phyloP scores from a whole-genome alignment of 2,113 vertebrate genomes.

The Pelodiscus sinensis region DNA sequence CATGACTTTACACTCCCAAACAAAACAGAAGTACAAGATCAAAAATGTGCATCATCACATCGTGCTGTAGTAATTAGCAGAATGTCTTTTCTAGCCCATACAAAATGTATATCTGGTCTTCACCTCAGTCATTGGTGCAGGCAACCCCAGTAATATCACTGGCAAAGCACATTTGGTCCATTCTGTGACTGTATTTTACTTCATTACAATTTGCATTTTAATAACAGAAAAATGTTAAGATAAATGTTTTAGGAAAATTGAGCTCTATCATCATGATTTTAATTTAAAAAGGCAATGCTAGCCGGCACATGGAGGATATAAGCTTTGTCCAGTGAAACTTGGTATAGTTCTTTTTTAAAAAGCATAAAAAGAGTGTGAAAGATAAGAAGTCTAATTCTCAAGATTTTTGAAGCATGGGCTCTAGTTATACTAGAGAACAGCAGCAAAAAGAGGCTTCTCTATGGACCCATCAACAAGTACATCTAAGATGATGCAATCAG shows the following conservation, averaged over 20 bases:
- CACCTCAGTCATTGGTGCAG: background rate
- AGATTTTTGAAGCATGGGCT: background rate
- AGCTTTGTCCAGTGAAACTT: slow-evolving; percentile 44
- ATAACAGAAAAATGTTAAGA: slow-evolving; percentile 52
- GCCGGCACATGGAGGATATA: slow-evolving; percentile 64
- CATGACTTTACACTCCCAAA: background rate
- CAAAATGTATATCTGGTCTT: slow-evolving; percentile 37
- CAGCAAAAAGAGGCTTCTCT: background rate
- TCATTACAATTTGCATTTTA: slow-evolving; percentile 34
- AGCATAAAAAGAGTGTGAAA: background rate
- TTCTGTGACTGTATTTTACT: slow-evolving; percentile 45
- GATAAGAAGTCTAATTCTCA: slow-evolving; percentile 7
- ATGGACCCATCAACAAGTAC: background rate
- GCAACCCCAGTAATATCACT: slow-evolving; percentile 67
- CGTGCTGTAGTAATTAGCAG: background rate
- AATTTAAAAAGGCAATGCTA: slow-evolving; percentile 69
- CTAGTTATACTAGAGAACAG: background rate
- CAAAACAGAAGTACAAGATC: background rate
- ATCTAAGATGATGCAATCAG: background rate
- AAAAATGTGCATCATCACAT: slow-evolving; percentile 18
- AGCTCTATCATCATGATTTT: slow-evolving; percentile 62
- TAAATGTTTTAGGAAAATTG: slow-evolving; percentile 60
- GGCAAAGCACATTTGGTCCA: slow-evolving; percentile 56
- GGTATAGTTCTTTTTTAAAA: background rate
- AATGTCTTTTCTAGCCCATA: slow-evolving; percentile 33